Evolutionary conservation across 2,888 invertebrate species (phyloP).

Genomic region (Scaptodrosophila latifasciaeformis): DNA sequence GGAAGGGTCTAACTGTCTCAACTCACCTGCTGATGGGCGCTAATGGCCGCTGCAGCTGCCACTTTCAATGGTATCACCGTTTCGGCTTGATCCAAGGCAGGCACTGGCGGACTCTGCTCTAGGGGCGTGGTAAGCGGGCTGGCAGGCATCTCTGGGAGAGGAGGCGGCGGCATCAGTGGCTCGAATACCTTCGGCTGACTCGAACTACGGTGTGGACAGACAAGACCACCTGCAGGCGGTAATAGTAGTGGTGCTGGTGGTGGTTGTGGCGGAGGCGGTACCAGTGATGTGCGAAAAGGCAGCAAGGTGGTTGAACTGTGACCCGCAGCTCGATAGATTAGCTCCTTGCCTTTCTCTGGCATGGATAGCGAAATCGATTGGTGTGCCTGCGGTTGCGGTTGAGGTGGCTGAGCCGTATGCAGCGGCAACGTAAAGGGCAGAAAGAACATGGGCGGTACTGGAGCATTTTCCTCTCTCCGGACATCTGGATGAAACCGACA

Average conservation of each 20-base stretch:
- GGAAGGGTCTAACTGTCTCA: not conserved
- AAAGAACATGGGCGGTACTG: constrained; percentile 53
- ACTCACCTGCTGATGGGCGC: constrained; percentile 69
- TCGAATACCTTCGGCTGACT: too few relatives aligned
- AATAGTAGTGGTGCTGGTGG: constrained; percentile 15
- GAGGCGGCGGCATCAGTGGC: constrained; percentile 9
- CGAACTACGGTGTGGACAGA: too few relatives aligned
- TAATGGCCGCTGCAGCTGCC: constrained; percentile 51
- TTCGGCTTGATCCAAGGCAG: not conserved
- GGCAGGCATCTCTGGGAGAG: not conserved
- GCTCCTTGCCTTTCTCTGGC: not conserved
- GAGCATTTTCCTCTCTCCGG: not conserved
- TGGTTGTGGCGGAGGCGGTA: constrained; percentile 55
- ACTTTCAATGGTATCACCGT: constrained; percentile 50
- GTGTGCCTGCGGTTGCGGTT: constrained; percentile 10
- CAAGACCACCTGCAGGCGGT: not conserved
- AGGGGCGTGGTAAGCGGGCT: not conserved
- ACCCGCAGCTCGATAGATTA: not conserved
- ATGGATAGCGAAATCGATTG: constrained; percentile 1
- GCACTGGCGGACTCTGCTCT: too few relatives aligned
- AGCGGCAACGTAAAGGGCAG: constrained; percentile 63
- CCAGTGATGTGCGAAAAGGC: constrained; percentile 27
- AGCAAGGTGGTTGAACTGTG: not conserved
- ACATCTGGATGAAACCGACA: not conserved
- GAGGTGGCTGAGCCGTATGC: constrained; percentile 26